phyloP scores from a whole-genome alignment of 2,113 vertebrate species.

The Suncus etruscus region DNA sequence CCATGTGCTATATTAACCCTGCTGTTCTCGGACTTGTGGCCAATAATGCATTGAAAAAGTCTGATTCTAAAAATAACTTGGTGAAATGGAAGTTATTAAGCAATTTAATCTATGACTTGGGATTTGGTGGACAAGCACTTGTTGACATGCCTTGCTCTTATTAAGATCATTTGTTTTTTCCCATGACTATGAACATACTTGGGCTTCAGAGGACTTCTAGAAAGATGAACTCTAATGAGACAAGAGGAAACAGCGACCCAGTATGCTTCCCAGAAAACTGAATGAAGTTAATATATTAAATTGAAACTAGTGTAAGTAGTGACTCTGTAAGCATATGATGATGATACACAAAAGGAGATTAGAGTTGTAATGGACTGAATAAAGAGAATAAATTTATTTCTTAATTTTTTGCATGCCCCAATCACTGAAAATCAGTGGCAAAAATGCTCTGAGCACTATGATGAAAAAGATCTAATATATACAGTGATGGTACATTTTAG shows the following conservation, averaged over 20 bases:
- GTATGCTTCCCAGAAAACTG: slow-evolving; percentile 38
- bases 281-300: background rate
- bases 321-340: slow-evolving; percentile 52
- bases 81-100: slow-evolving; percentile 56
- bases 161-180: slow-evolving; percentile 31
- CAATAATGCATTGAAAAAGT: slow-evolving; percentile 76
- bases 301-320: slow-evolving; percentile 50
- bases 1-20: slow-evolving; percentile 80
- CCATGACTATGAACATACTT: slow-evolving; percentile 33
- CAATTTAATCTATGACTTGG: background rate
- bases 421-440: slow-evolving; percentile 36
- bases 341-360: slow-evolving; percentile 35
- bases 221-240: background rate
- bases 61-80: slow-evolving; percentile 81
- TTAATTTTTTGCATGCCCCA: background rate
- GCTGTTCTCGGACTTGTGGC: slow-evolving; percentile 83
- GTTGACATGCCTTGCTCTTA: slow-evolving; percentile 24
- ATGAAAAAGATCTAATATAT: background rate
- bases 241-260: background rate
- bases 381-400: slow-evolving; percentile 35
- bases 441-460: background rate
- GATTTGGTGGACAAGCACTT: slow-evolving; percentile 53
- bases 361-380: slow-evolving; percentile 53
- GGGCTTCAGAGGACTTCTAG: background rate
- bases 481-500: background rate